These are phyloP conservation scores for Psittacula derbiana DNA, from an alignment of 2,797 vertebrate genomes.

Conservation along the genomic window DNA sequence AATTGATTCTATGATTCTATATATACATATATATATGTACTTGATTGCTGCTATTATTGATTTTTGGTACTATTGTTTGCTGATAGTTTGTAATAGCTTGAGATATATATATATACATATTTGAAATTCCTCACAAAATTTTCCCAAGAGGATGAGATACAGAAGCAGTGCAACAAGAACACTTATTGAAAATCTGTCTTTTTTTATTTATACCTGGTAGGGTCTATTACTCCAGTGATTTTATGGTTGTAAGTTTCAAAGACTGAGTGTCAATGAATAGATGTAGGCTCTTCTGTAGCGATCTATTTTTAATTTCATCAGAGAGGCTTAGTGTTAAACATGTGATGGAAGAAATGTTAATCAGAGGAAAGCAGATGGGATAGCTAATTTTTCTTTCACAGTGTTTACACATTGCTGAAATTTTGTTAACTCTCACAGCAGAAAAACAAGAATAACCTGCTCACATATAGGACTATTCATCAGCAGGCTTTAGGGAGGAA, in stretches of 20 bases:
- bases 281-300: background rate
- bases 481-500: background rate
- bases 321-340: conserved; percentile 25
- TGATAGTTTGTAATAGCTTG: background rate
- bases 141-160: background rate
- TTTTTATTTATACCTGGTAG: background rate
- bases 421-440: conserved; percentile 22
- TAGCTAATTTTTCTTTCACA: conserved; percentile 51
- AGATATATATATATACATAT: background rate
- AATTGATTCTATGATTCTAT: too few relatives aligned
- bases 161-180: background rate
- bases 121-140: background rate
- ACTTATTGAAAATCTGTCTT: background rate
- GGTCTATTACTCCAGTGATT: conserved; percentile 8
- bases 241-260: conserved; percentile 22
- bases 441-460: conserved; percentile 24
- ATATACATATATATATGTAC: background rate
- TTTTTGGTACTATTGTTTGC: background rate
- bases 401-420: conserved; percentile 38
- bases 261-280: conserved; percentile 11
- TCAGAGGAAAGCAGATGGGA: conserved; percentile 58
- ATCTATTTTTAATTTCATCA: conserved; percentile 54
- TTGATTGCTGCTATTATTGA: background rate
- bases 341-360: conserved; percentile 51
- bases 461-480: background rate